Percentiles rank a stretch among this genome's conserved stretches.
Conservation (phyloP, 2,888 invertebrate genomes). For the Odontomyia ornata region DNA sequence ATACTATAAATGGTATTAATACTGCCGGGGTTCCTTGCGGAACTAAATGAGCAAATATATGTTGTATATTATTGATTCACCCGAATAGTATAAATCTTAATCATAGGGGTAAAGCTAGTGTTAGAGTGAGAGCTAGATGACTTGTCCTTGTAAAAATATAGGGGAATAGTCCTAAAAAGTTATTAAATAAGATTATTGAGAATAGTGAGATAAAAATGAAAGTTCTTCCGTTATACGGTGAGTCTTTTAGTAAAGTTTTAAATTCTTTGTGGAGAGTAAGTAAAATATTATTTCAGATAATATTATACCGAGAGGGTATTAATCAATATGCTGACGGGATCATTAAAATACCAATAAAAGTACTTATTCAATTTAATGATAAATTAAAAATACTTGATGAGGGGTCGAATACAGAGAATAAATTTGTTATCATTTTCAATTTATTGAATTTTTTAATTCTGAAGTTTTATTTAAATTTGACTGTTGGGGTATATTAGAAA, state of each 20-base stretch:
- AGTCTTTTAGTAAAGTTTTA: slow-evolving; percentile 67
- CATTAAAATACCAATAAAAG: slow-evolving; percentile 66
- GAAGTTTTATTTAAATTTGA: slow-evolving; percentile 56
- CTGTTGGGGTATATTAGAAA: slow-evolving; percentile 57
- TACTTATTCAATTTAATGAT: slow-evolving; percentile 71
- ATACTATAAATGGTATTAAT: slow-evolving; percentile 77
- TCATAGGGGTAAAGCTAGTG: slow-evolving; percentile 72
- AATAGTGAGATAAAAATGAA: slow-evolving; percentile 70
- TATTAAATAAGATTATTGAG: slow-evolving; percentile 71
- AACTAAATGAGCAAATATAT: slow-evolving; percentile 75
- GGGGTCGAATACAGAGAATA: slow-evolving; percentile 76
- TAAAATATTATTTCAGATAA: slow-evolving; percentile 66
- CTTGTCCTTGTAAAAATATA: slow-evolving; percentile 77
- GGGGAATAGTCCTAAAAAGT: slow-evolving; percentile 75
- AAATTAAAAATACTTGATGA: slow-evolving; percentile 66
- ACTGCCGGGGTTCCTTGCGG: slow-evolving; percentile 72
- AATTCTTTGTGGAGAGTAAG: slow-evolving; percentile 68
- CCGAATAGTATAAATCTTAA: slow-evolving; percentile 72
- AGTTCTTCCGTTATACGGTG: slow-evolving; percentile 65
- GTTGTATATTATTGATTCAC: slow-evolving; percentile 70
- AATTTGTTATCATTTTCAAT: slow-evolving; percentile 74
- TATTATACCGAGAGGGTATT: slow-evolving; percentile 66
- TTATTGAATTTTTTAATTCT: slow-evolving; percentile 58
- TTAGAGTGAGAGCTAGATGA: slow-evolving; percentile 70
- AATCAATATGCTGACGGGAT: slow-evolving; percentile 68